A percentile compares a stretch with the other conserved stretches of the same genome.
phyloP scores from a whole-genome alignment of 2,113 vertebrate genomes.

The Pedionomus torquatus region DNA sequence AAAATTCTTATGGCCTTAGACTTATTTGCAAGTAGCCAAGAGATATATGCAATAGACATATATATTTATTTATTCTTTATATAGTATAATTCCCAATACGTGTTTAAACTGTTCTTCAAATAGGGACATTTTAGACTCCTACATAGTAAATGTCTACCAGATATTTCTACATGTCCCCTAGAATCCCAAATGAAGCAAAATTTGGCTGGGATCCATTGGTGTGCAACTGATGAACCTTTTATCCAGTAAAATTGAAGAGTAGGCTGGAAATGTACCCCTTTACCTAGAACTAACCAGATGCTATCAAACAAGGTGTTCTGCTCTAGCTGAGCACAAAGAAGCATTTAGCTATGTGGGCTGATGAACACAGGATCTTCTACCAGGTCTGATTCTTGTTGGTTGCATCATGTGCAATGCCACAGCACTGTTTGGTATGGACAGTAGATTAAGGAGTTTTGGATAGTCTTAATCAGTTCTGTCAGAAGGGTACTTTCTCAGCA shows the following conservation, averaged over 20 bases:
- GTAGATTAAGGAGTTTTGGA: constrained; percentile 41
- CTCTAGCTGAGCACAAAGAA: neutral
- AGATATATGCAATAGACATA: neutral
- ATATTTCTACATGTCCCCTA: neutral
- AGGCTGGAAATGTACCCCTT: neutral
- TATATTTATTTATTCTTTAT: neutral
- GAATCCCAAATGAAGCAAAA: neutral
- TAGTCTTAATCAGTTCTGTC: constrained; percentile 50
- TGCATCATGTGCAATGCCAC: neutral
- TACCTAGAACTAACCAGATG: neutral
- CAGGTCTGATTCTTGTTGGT: neutral
- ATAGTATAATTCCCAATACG: neutral
- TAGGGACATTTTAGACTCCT: neutral
- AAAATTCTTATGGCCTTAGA: neutral
- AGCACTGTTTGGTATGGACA: neutral
- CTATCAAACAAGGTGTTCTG: rapidly evolving
- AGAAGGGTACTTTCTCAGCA: constrained; percentile 10
- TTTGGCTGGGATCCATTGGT: neutral
- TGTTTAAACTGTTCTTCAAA: neutral
- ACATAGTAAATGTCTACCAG: neutral
- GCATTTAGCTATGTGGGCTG: neutral
- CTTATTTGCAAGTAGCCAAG: neutral
- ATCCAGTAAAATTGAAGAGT: neutral
- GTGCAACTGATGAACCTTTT: neutral
- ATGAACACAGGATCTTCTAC: neutral